Evolutionary conservation across 2,113 vertebrate species (phyloP).

Genomic region (Thalassarche chlororhynchos): DNA sequence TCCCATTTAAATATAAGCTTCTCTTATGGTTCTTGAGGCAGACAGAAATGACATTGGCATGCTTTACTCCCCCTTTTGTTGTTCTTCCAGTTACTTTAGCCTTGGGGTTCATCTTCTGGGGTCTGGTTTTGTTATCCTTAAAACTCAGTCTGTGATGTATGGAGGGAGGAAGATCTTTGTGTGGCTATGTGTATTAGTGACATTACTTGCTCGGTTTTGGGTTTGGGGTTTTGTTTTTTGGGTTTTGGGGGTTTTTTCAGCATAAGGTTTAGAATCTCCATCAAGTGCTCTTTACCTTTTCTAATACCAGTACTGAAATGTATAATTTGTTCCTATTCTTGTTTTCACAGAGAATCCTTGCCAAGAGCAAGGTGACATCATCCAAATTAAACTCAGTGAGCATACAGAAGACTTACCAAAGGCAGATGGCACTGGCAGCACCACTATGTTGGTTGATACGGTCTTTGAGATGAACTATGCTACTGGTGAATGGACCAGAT

Average conservation of each 20-base stretch:
- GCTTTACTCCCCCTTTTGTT: background rate
- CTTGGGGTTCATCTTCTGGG: background rate
- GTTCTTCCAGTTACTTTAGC: background rate
- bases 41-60: background rate
- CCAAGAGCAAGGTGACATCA: conserved; percentile 97
- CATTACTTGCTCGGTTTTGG: background rate
- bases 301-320: background rate
- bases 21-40: background rate
- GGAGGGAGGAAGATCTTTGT: background rate
- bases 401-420: conserved; percentile 95
- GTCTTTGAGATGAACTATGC: conserved; percentile 99
- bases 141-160: background rate
- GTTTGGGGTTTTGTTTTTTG: background rate
- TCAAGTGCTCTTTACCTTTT: background rate
- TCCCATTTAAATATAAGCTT: background rate
- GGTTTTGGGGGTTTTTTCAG: background rate
- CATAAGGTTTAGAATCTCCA: background rate
- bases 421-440: conserved; percentile 95
- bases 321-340: background rate
- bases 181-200: background rate
- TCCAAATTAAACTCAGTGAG: conserved; percentile 99
- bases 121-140: background rate
- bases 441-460: conserved; percentile 98
- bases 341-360: conserved; percentile 92
- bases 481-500: conserved; percentile 98